phyloP scores from a whole-genome alignment of 2,888 invertebrate species.

The Erebia palarica region DNA sequence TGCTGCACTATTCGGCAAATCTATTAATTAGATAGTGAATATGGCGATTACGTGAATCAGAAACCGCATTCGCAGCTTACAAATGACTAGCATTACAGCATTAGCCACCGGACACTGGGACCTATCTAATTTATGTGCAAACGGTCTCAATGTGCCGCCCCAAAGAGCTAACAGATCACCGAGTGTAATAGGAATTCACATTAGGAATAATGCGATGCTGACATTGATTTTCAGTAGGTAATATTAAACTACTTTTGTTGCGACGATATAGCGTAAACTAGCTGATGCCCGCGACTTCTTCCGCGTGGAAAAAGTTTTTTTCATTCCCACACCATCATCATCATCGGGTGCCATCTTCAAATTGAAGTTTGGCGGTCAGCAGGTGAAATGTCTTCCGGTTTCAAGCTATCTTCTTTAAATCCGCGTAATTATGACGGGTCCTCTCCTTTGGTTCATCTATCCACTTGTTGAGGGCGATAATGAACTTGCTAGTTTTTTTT shows the following conservation, averaged over 20 bases:
- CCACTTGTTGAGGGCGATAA: too few relatives aligned
- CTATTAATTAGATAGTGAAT: slow-evolving; percentile 18
- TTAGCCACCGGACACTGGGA: slow-evolving; percentile 20
- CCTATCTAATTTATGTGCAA: slow-evolving; percentile 17
- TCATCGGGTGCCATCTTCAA: too few relatives aligned
- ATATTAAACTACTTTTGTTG: not conserved
- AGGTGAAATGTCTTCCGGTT: too few relatives aligned
- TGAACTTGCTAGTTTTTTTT: too few relatives aligned
- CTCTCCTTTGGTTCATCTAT: too few relatives aligned
- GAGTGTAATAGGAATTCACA: slow-evolving; percentile 10
- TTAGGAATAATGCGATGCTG: not conserved
- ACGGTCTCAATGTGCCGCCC: slow-evolving; percentile 17
- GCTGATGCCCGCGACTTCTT: too few relatives aligned
- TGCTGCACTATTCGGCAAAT: not conserved
- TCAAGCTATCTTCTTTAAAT: too few relatives aligned
- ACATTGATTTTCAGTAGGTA: not conserved
- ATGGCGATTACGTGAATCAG: slow-evolving; percentile 23
- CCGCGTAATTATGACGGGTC: too few relatives aligned
- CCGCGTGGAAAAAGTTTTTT: too few relatives aligned
- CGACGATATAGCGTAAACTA: too few relatives aligned
- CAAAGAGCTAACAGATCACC: slow-evolving; percentile 15
- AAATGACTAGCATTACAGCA: slow-evolving; percentile 23
- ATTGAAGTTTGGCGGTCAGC: too few relatives aligned
- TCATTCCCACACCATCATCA: too few relatives aligned
- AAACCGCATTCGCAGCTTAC: slow-evolving; percentile 20